A percentile compares a stretch with the other conserved stretches of the same genome.
phyloP scores from a whole-genome alignment of 2,797 vertebrate species.

The Crenichthys baileyi region DNA sequence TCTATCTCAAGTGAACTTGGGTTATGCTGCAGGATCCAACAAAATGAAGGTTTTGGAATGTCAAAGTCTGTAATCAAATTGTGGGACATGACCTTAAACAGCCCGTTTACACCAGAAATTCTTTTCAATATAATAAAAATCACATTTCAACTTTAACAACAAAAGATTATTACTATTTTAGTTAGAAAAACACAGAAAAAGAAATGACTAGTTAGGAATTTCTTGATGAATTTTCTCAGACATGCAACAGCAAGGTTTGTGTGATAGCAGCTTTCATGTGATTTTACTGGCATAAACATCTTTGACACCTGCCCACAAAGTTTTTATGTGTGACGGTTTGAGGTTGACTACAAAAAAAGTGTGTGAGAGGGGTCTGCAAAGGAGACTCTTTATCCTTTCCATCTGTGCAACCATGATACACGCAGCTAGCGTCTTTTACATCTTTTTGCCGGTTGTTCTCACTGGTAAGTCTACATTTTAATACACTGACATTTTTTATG shows the following conservation, averaged over 20 bases:
- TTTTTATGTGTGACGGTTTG: conserved; percentile 40
- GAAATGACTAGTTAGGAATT: no score
- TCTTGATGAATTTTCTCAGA: not conserved
- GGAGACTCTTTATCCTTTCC: not conserved
- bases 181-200: not conserved
- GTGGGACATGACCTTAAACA: not conserved
- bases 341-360: conserved; percentile 4
- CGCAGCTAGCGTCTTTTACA: not conserved
- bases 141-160: not conserved
- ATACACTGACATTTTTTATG: not conserved
- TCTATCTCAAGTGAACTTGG: not conserved
- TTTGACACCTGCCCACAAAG: conserved; percentile 38
- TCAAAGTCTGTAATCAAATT: no score
- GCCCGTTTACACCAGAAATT: not conserved
- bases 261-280: not conserved
- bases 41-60: no score
- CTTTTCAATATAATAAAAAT: no score
- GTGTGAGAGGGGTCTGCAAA: no score
- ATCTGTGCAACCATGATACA: conserved; percentile 31
- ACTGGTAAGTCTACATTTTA: conserved; percentile 55
- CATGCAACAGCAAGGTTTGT: not conserved
- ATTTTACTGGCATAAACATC: not conserved
- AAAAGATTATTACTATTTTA: not conserved
- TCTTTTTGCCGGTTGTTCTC: conserved; percentile 37
- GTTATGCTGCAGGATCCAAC: not conserved